Conservation (phyloP, 2,888 invertebrate genomes). For the Cantharis rufa region DNA sequence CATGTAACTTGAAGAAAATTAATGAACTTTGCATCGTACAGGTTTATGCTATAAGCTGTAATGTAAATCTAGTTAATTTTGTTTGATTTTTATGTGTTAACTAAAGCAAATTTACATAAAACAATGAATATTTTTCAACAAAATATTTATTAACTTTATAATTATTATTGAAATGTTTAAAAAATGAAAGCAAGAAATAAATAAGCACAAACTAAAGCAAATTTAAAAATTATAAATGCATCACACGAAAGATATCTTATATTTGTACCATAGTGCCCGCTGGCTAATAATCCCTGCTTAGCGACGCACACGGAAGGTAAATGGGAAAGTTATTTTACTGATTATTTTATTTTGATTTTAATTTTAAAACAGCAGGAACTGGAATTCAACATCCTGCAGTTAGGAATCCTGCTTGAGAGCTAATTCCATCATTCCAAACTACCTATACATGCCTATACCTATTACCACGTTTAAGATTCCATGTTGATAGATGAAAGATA, state of each 20-base stretch:
- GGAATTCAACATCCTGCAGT: background rate
- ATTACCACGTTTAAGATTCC: no score
- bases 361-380: background rate
- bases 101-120: conserved; percentile 15
- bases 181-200: no score
- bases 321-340: background rate
- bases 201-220: background rate
- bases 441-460: no score
- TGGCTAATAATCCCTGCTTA: no score
- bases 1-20: conserved; percentile 22
- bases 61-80: conserved; percentile 33
- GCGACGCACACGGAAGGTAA: background rate
- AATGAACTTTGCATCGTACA: conserved; percentile 11
- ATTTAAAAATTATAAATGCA: background rate
- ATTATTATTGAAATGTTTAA: background rate
- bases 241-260: background rate
- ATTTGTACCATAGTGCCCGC: background rate
- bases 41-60: conserved; percentile 10
- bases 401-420: background rate
- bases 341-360: background rate
- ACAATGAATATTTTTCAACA: conserved; percentile 11
- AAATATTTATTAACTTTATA: background rate
- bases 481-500: background rate
- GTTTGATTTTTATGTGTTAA: conserved; percentile 33
- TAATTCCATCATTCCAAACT: no score